Percentiles rank a stretch among this genome's conserved stretches.
These are phyloP conservation scores for Noctua janthina DNA, from an alignment of 2,888 invertebrate species.

Conservation along the genomic window DNA sequence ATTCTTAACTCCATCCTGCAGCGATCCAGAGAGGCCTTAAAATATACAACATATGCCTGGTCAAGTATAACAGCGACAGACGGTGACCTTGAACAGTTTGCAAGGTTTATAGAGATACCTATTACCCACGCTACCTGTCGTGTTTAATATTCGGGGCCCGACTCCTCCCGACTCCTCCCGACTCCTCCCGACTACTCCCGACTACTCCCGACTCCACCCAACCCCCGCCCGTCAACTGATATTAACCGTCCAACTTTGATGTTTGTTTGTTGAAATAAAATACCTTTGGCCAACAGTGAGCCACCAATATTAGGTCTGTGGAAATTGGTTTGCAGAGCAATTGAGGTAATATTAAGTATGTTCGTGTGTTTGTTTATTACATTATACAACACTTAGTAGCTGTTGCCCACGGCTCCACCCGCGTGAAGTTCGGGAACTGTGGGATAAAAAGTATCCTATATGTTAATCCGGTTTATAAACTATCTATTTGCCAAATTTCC, in stretches of 20 bases:
- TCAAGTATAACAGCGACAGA: neutral
- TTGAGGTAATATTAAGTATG: neutral
- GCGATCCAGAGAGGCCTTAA: neutral
- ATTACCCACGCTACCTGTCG: conserved; percentile 13
- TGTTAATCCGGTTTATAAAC: no score
- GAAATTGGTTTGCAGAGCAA: conserved; percentile 5
- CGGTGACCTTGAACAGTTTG: neutral
- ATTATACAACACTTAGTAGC: neutral
- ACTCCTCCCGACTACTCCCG: conserved; percentile 8
- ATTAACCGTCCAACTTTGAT: conserved; percentile 50
- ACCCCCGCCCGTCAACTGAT: conserved; percentile 18
- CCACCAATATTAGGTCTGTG: conserved; percentile 12
- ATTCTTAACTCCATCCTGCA: neutral
- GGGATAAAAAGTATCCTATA: no score
- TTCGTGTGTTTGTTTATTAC: neutral
- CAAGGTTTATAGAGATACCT: conserved; percentile 8
- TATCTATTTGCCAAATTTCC: no score
- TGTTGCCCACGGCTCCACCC: no score
- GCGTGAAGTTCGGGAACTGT: no score
- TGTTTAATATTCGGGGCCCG: conserved; percentile 39
- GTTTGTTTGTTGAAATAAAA: conserved; percentile 53
- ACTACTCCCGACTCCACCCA: neutral
- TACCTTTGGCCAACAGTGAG: conserved; percentile 24
- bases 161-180: conserved; percentile 14
- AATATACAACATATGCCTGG: neutral